These are phyloP conservation scores for Ectemnius lituratus DNA, from an alignment of 2,888 invertebrate species.

Conservation along the genomic window DNA sequence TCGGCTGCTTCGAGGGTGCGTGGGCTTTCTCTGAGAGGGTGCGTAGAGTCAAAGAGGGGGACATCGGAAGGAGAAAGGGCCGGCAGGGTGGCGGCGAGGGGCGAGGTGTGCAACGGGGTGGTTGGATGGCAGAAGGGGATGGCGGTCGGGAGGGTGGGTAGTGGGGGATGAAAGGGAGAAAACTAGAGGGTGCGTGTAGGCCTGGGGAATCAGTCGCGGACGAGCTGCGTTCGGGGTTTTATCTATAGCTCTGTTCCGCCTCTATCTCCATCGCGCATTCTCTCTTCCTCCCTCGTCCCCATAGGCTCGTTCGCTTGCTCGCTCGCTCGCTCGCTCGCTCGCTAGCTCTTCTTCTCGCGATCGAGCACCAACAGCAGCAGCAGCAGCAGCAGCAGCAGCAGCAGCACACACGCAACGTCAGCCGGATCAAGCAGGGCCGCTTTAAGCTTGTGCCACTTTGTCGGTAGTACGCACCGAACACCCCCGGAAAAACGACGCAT, in stretches of 20 bases:
- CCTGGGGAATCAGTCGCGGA: conserved; percentile 77
- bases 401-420: neutral
- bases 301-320: conserved; percentile 10
- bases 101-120: conserved; percentile 33
- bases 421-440: conserved; percentile 14
- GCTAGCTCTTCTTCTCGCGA: neutral
- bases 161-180: conserved; percentile 72
- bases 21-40: conserved; percentile 70
- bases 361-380: neutral
- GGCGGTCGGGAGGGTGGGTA: conserved; percentile 61
- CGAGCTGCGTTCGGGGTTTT: conserved; percentile 77
- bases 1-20: conserved; percentile 68
- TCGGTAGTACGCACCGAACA: conserved; percentile 2
- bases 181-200: conserved; percentile 77
- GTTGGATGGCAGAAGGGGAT: conserved; percentile 46
- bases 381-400: neutral
- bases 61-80: conserved; percentile 67
- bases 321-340: conserved; percentile 10
- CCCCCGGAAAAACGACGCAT: conserved; percentile 14
- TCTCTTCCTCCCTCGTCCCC: conserved; percentile 16
- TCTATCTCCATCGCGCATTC: conserved; percentile 54
- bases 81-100: conserved; percentile 51
- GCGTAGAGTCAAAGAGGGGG: conserved; percentile 68
- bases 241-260: conserved; percentile 70
- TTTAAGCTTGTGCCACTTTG: conserved; percentile 22